A percentile compares a stretch with the other conserved stretches of the same genome.
phyloP scores from a whole-genome alignment of 2,888 invertebrate genomes.

The Caenorhabditis japonica region DNA sequence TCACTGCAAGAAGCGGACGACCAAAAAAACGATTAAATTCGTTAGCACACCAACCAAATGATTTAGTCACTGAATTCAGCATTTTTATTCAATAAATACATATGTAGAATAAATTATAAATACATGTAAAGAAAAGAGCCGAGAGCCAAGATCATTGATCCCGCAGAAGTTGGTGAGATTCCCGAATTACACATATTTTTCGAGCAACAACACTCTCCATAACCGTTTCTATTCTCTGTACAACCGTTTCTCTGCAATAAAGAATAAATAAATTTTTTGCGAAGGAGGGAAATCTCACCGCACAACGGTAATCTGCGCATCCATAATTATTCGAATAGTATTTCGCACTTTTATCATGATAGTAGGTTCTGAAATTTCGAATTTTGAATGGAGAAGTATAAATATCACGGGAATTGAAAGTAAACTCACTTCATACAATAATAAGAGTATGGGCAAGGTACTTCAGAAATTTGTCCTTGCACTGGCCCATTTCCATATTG shows the following conservation, averaged over 20 bases:
- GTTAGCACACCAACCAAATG: no score
- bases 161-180: no score
- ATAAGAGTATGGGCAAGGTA: not conserved
- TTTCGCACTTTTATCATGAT: not conserved
- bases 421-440: constrained; percentile 16
- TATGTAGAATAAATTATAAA: not conserved
- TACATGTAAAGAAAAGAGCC: no score
- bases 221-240: constrained; percentile 1
- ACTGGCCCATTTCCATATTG: not conserved
- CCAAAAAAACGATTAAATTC: no score
- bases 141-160: no score
- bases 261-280: not conserved
- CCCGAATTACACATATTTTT: constrained; percentile 23
- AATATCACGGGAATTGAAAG: no score
- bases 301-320: not conserved
- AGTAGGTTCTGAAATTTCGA: constrained; percentile 20
- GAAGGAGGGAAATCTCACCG: not conserved
- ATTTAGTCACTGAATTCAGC: no score
- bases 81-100: no score
- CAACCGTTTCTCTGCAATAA: constrained; percentile 19
- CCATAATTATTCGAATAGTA: constrained; percentile 12
- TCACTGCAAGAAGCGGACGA: no score
- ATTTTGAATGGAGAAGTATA: no score
- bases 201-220: constrained; percentile 22
- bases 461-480: not conserved